Evolutionary conservation across 2,888 invertebrate species (phyloP).

Genomic region (Megaustenia siamemsis): DNA sequence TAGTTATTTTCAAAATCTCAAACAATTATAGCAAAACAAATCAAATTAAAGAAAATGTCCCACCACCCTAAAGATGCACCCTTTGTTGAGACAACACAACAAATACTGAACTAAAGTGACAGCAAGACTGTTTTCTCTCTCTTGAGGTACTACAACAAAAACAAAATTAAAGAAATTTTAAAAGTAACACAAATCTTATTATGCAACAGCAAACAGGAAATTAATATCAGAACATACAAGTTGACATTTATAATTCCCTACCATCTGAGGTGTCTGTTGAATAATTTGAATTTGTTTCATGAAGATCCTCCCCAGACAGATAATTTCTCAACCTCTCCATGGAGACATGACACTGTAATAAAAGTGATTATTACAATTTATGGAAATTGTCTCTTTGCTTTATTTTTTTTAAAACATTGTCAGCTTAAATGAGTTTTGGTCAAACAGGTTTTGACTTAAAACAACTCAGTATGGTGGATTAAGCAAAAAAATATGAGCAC

Average conservation of each 20-base stretch:
- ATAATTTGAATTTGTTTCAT: slow-evolving; percentile 61
- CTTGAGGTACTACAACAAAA: too few relatives aligned
- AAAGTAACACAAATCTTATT: too few relatives aligned
- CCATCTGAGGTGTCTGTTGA: slow-evolving; percentile 52
- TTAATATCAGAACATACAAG: neutral
- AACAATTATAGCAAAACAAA: too few relatives aligned
- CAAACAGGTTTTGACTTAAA: neutral
- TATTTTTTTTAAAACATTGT: neutral
- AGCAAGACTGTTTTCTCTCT: too few relatives aligned
- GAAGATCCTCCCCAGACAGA: slow-evolving; percentile 69
- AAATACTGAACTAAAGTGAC: too few relatives aligned
- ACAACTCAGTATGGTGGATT: neutral
- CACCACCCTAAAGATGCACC: too few relatives aligned
- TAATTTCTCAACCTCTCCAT: slow-evolving; percentile 70
- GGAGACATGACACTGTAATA: slow-evolving; percentile 73
- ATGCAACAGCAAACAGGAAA: neutral
- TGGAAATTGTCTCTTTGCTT: neutral
- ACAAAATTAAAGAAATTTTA: too few relatives aligned
- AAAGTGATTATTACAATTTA: neutral
- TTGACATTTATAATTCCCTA: neutral
- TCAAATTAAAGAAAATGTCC: too few relatives aligned
- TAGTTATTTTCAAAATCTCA: too few relatives aligned
- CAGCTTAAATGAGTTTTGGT: too few relatives aligned
- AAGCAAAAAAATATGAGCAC: neutral
- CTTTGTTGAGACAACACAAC: too few relatives aligned